Percentiles rank a stretch among this genome's conserved stretches.
These are phyloP conservation scores for Petromus typicus DNA, from an alignment of 2,113 vertebrate species.

Conservation along the genomic window DNA sequence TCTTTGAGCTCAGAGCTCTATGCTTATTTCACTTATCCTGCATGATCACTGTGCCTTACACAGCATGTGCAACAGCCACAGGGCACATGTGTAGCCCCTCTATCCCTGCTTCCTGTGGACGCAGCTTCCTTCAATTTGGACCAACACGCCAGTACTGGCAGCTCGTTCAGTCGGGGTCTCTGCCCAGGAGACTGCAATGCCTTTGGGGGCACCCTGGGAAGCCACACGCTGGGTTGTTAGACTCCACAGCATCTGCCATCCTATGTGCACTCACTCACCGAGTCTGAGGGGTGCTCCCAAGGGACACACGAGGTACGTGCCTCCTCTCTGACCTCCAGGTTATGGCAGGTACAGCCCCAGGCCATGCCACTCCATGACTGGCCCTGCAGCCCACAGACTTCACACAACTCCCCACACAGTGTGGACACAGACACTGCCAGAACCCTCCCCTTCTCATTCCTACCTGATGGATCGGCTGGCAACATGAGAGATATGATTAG, in stretches of 20 bases:
- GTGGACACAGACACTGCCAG: background rate
- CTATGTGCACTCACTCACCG: background rate
- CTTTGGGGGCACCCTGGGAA: background rate
- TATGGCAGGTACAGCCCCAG: background rate
- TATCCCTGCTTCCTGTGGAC: background rate
- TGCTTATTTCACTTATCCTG: background rate
- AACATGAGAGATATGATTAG: background rate
- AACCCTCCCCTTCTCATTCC: fast-evolving
- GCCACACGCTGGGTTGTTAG: background rate
- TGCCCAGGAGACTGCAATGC: background rate
- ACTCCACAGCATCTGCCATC: background rate
- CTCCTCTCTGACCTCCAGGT: background rate
- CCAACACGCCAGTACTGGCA: background rate
- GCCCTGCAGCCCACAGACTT: background rate
- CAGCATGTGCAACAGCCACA: background rate
- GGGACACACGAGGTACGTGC: background rate
- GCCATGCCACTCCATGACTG: background rate
- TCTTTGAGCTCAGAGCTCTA: background rate
- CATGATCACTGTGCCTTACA: background rate
- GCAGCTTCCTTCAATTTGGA: too few species aligned
- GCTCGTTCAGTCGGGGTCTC: background rate
- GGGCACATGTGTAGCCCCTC: background rate
- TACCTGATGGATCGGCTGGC: background rate
- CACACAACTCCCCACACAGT: too few species aligned
- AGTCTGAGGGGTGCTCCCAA: background rate